Base-by-base conservation (phyloP, 2,113 vertebrate species). In the Tor tambroides region DNA sequence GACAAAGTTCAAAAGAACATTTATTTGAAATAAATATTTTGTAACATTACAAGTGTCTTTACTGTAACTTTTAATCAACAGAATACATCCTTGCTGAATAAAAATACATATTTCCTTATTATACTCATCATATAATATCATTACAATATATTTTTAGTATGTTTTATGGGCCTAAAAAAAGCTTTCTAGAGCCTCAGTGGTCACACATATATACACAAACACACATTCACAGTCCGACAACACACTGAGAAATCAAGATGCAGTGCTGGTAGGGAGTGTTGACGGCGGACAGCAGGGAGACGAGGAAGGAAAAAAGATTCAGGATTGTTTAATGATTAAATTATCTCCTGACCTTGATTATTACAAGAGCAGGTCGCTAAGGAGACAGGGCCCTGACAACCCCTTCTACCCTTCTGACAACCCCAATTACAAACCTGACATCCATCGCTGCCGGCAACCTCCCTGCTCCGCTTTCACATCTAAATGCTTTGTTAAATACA, bases 261-360 rank as follows among this genome's bases (percentile, higher is more conserved):
- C 28, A 54, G 56, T 12, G 90, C 90, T 78, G 88, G 84, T 91
- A 88, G 85, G 76, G 79, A 80, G 88, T 84, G 78, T 59, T 82
- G 72, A 49, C 28, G 51, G 41, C 41, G 2, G 23, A 56, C 14
- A 86, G 30, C 41, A 78, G 9, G 26, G 19, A 89, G 67, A 85
- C 26, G 88, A 80, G 21, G 80, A 72, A 81, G 85, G 72, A 32
- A 80, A 79, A 90, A 88, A 87, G 85, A 88, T 87, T 88, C 88
- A 91, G 88, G 92, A 91, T 92, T 93, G 91, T 93, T 93, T 94
- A 94, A 94, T 94, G 93, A 95, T 95, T 94, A 94, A 95, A 95
- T 95, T 94, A 95, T 95, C 95, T 93, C 91, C 90, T 94, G 94
- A 95, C 93, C 94, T 94, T 93, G 93, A 90, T 91, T 93, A 85